Conservation (phyloP, 2,113 vertebrate genomes). For the Meleagris gallopavo region DNA sequence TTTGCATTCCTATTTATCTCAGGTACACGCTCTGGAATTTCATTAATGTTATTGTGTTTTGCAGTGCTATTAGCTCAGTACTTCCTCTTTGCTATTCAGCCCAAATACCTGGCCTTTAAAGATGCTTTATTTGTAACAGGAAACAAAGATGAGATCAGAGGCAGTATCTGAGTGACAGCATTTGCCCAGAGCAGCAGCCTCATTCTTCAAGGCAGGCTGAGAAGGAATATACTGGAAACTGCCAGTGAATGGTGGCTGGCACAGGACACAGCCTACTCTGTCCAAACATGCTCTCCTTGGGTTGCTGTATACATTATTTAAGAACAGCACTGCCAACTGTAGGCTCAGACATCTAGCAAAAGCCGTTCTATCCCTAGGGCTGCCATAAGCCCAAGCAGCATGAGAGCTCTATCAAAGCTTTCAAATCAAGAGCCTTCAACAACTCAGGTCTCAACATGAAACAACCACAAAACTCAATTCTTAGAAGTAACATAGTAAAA, state of each 20-base stretch:
- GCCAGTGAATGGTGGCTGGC: neutral
- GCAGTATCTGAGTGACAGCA: neutral
- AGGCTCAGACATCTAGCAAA: neutral
- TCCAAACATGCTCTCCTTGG: neutral
- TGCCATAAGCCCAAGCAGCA: neutral
- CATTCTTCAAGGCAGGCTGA: neutral
- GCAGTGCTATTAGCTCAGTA: neutral
- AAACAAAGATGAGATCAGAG: neutral
- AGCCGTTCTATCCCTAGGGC: neutral
- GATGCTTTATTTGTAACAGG: neutral
- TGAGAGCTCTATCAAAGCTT: neutral
- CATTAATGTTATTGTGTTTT: no score
- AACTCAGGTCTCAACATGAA: neutral
- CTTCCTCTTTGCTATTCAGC: neutral
- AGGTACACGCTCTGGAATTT: neutral
- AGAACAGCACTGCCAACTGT: neutral
- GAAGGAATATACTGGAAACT: accelerated
- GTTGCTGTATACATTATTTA: neutral
- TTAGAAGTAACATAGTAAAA: neutral
- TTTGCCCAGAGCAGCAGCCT: neutral
- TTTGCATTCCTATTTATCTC: neutral
- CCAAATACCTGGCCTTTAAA: accelerated
- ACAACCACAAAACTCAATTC: neutral
- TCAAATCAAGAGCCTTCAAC: neutral
- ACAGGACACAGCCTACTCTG: neutral